phyloP scores from a whole-genome alignment of 2,113 vertebrate genomes.

The Fulmarus glacialis region DNA sequence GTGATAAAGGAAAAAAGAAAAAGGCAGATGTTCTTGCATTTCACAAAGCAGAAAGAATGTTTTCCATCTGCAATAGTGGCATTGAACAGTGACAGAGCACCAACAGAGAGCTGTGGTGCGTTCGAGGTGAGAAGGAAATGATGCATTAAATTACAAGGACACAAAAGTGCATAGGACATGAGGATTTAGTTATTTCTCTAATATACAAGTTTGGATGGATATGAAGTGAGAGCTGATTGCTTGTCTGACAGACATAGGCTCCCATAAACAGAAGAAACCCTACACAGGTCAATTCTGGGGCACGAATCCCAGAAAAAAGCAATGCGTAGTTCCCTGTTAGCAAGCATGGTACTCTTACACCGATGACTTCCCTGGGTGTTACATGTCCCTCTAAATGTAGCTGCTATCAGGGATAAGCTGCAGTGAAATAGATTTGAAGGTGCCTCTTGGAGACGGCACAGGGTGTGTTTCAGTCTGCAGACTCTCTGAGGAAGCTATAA shows the following conservation, averaged over 20 bases:
- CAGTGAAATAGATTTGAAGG: conserved; percentile 9
- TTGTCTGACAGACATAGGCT: neutral
- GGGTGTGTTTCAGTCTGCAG: conserved; percentile 19
- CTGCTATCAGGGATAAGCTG: neutral
- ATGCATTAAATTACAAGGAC: neutral
- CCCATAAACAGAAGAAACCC: neutral
- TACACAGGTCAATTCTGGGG: conserved; percentile 8
- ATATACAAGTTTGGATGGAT: neutral
- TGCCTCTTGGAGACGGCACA: conserved; percentile 3
- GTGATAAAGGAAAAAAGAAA: neutral
- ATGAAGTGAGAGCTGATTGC: neutral
- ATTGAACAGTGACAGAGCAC: neutral
- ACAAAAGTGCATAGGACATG: neutral
- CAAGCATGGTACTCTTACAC: neutral
- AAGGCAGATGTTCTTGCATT: neutral
- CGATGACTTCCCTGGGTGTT: neutral
- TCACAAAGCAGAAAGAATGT: neutral
- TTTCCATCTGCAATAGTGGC: neutral
- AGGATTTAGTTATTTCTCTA: neutral
- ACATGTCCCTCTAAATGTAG: neutral
- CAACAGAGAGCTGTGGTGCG: neutral
- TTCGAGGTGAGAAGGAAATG: neutral
- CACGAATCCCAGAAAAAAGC: neutral
- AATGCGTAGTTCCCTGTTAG: neutral
- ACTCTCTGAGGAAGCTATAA: conserved; percentile 10